Evolutionary conservation across 2,113 vertebrate genomes (phyloP), one percentile per base, ranked within the genome.

Genomic region (Marcusenius ussheri): DNA sequence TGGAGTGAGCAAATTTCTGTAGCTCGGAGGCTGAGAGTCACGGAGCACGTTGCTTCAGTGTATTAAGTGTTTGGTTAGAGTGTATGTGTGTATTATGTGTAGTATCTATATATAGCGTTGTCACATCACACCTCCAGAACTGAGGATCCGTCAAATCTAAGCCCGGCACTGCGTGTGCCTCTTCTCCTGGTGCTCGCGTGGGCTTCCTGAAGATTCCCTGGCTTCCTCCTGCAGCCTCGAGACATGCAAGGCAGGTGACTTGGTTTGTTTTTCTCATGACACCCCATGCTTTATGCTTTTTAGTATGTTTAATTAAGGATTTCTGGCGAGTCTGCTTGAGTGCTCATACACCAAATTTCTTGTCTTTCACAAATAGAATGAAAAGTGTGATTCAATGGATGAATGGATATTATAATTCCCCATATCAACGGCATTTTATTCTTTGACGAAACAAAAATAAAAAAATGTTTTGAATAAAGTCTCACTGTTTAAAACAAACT

Each of bases 1-100:
- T 42, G 35, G 35, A 42, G 17, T 17, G 35, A 42, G 74, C 13
- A 42, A 42, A 80, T 80, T 80, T 42, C 35, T 80, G 74, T 80
- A 80, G 17, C 35, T 80, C 35, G 1, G 35, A 17, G 74, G 74
- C 74, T 42, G 31, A 39, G 35, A 80, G 17, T 80, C 35, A 80
- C 74, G 4, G 74, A 80, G 74, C 74, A 80, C 35, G 15, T 77
- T 35, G 31, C 13, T 77, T 35, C 70, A 77, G 31, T 80, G 35
- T 80, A 80, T 80, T 80, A 80, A 80, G 83, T 86, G 49, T 86
- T 49, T 86, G 21, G 83, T 49, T 86, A 49, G 83, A 86, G 83
- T 13, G 83, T 50, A 86, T 49, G 35, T 80, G 74, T 42, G 35
- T 80, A 80, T 39, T 80, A 80, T 80, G 35, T 80, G 35, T 42